Base-by-base conservation (phyloP, 2,797 vertebrate species). In the Pangasius krempfi region DNA sequence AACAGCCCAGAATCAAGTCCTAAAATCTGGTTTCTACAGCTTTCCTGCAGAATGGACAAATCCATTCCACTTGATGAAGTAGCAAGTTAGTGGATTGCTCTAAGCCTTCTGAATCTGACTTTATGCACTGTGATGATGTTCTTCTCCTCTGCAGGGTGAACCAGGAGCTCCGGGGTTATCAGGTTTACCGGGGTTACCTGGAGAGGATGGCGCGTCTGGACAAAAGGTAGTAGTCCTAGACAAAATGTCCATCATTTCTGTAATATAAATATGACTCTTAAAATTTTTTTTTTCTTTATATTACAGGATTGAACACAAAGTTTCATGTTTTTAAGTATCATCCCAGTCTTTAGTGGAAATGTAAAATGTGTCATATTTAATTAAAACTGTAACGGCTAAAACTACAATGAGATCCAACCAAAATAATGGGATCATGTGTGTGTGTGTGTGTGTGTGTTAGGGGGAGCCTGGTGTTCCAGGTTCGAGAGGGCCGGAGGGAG, bases 181-280 rank as follows among this genome's bases (percentile, higher is more conserved):
- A 30, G 97, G 97, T 84, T 93, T 98, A 62, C 98, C 98, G 1
- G 97, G 97, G 56, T 94, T 98, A 90, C 98, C 97, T 50, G 97
- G 97, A 80, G 97, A 98, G 92, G 97, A 97, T 13, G 98, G 97
- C 60, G 97, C 96, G 0, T 96, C 97, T 5, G 97, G 97, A 92
- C 97, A 97, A 94, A 98, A 98, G 96, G 97, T 98, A 80, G 52
- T 2, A 27, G 58, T 62, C 33, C 54, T 27, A 33, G n/a, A 80
- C 0, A 14, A 58, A 37, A 37, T 40, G n/a, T 52, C 22, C 25
- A 92, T 20, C 25, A 1, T 25, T 12, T 18, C 14, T 52, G 6
- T 50, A n/a, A 52, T 18, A 33, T 30, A 79, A 54, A 30, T 60
- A 37, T 70, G 13, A 9, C 40, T 30, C 22, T 82, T 44, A 37